phyloP scores from a whole-genome alignment of 2,113 vertebrate species.

The Eclectus roratus region DNA sequence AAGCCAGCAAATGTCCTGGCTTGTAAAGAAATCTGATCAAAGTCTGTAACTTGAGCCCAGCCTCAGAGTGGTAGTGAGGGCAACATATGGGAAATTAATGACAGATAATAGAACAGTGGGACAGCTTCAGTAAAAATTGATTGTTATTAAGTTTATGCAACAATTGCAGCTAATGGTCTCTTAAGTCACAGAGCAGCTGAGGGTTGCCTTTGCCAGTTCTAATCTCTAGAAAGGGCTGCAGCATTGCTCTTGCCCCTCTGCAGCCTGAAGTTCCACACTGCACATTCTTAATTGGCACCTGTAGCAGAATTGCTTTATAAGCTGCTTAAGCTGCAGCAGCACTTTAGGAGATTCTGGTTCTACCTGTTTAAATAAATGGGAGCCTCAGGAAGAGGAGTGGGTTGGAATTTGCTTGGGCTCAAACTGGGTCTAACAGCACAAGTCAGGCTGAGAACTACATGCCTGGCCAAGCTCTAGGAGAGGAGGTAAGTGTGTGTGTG shows the following conservation, averaged over 20 bases:
- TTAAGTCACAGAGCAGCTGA: neutral
- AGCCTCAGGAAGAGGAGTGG: slow-evolving; percentile 8
- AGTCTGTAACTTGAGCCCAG: slow-evolving; percentile 37
- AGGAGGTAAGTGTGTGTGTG: neutral
- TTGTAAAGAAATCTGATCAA: slow-evolving; percentile 65
- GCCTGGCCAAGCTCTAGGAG: neutral
- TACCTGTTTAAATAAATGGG: slow-evolving; percentile 46
- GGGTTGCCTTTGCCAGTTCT: neutral
- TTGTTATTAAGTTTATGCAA: slow-evolving; percentile 1
- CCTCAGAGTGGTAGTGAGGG: neutral
- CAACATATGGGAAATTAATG: slow-evolving; percentile 61
- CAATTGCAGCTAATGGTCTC: neutral
- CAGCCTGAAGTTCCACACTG: neutral
- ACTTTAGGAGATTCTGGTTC: neutral
- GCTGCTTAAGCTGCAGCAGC: slow-evolving; percentile 16
- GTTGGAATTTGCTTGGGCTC: slow-evolving; percentile 20
- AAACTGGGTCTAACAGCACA: neutral
- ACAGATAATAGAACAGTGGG: slow-evolving; percentile 29
- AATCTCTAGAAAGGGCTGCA: neutral
- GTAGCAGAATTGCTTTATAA: neutral
- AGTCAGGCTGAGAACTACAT: neutral
- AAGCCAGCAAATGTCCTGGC: slow-evolving; percentile 49
- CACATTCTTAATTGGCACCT: neutral
- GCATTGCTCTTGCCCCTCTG: neutral
- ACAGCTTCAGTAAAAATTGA: neutral